Base-by-base conservation (phyloP, 2,797 vertebrate genomes). In the Lepus townsendii region DNA sequence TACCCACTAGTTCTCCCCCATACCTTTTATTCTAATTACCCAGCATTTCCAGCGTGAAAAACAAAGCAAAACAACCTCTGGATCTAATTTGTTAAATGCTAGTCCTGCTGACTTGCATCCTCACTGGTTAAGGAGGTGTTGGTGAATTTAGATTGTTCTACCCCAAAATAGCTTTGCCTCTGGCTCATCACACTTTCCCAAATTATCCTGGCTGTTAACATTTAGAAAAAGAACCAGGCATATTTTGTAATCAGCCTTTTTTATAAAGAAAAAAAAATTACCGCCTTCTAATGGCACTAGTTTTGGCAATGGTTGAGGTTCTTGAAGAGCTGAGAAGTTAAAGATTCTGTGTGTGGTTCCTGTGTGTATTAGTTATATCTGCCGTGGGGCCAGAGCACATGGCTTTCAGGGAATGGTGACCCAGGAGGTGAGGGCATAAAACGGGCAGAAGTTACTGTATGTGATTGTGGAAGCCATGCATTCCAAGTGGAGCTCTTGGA, bases 151-250 rank as follows among this genome's bases (percentile, higher is more conserved):
- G 89, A 79, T 83, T 80, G 60, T 94, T 96, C 83, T 90, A 30
- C 54, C 68, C 66, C 20, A 60, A 90, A 94, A 96, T 95, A 96
- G 90, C 65, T 96, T 93, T 92, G 90, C 86, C 30, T 92, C 54
- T 96, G 63, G 14, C 75, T 84, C 76, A 77, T 94, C 90, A 90
- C 82, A 83, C 78, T 85, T 96, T 93, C 88, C 66, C 54, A 91
- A 91, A 94, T 93, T 96, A 93, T 89, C 62, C 72, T 94, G 66
- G 76, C 73, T 92, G n/a, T 90, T 88, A 69, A 57, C 83, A 78
- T 86, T 95, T 88, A 83, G 71, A 90, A 93, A 86, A 96, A 88
- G 60, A 89, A 91, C 35, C 27, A 88, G 79, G 66, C 79, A 80
- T 87, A 62, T 91, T 78, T 90, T 93, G 57, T 90, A 90, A 90